Conservation (phyloP, 1,140 invertebrate species). For the Thaumatotibia leucotreta region DNA sequence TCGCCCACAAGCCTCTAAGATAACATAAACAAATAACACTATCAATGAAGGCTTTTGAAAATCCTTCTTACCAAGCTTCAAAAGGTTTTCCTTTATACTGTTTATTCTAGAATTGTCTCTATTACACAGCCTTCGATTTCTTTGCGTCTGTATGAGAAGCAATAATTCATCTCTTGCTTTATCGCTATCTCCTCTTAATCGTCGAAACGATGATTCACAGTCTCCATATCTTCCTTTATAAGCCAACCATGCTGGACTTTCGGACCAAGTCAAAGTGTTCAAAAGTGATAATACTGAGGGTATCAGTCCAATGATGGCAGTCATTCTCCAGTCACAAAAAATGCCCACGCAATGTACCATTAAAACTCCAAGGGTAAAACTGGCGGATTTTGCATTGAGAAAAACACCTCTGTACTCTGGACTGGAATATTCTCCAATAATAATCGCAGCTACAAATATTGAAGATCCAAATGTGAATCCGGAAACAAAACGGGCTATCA, state of each 20-base stretch:
- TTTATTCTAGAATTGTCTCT: not conserved
- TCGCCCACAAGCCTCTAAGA: not conserved
- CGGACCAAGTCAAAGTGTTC: conserved; percentile 11
- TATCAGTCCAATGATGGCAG: conserved; percentile 13
- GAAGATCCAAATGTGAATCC: not conserved
- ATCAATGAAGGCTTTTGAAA: not conserved
- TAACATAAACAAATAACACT: not conserved
- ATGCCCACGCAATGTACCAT: conserved; percentile 16
- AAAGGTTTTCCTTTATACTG: not conserved
- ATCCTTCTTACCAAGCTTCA: not conserved
- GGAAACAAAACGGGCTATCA: not conserved
- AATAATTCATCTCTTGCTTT: not conserved
- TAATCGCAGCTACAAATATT: conserved; percentile 11
- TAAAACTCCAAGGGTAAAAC: conserved; percentile 13
- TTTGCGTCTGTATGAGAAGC: not conserved
- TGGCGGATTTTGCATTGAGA: conserved; percentile 13
- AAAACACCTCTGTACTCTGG: conserved; percentile 19
- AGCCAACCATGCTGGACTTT: conserved; percentile 17
- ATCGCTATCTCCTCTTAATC: not conserved
- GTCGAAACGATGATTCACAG: not conserved
- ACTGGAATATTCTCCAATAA: conserved; percentile 19
- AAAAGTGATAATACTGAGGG: conserved; percentile 16
- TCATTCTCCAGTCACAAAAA: conserved; percentile 16
- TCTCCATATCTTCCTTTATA: conserved; percentile 16
- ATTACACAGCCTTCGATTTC: not conserved